Evolutionary conservation across 2,113 vertebrate species (phyloP), one percentile per base, ranked within the genome.

Genomic region (Atrichornis clamosus): DNA sequence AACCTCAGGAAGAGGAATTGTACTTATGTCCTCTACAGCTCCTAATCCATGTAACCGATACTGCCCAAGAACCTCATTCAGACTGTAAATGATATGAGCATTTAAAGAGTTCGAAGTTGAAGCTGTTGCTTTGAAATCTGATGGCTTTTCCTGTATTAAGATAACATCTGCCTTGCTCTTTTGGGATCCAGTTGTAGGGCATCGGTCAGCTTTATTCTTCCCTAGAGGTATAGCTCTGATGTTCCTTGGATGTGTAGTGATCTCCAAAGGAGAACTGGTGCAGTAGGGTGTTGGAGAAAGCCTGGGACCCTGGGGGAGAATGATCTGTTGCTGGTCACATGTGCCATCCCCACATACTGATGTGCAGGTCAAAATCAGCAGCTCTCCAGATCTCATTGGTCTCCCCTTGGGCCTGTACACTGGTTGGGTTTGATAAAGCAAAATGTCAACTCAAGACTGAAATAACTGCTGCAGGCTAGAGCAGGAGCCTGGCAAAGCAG

Each of bases 1-100:
- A 94, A 93, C 72, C 55, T 94, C 91, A 89, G 93, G 89, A 95
- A 96, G 82, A 94, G 37, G 62, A 95, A 67, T 64, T 87, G 73
- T 84, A 39, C 79, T 96, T 81, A 89, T 82, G 87, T 95, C 85
- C 82, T 96, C 65, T 91, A 75, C 73, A 84, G 88, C 87, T 91
- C 58, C 89, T 96, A 93, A 89, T 89, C 82, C 75, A 24, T 84
- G 79, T 90, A 96, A 95, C 59, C 28, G 79, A 95, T 96, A 88
- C 79, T 93, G 75, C 76, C 81, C 70, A 73, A 84, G 93, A 92
- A 95, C 80, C 47, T 69, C 46, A 55, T 85, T 95, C 91, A 87
- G 84, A 39, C 73, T 94, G 89, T 68, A 96, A 93, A 95, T 78
- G 74, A 95, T 76, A 93, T 52, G 87, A 91, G 32, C 62, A 79